Conservation (phyloP, 2,888 invertebrate species). For the Meiosimyza platycephala region DNA sequence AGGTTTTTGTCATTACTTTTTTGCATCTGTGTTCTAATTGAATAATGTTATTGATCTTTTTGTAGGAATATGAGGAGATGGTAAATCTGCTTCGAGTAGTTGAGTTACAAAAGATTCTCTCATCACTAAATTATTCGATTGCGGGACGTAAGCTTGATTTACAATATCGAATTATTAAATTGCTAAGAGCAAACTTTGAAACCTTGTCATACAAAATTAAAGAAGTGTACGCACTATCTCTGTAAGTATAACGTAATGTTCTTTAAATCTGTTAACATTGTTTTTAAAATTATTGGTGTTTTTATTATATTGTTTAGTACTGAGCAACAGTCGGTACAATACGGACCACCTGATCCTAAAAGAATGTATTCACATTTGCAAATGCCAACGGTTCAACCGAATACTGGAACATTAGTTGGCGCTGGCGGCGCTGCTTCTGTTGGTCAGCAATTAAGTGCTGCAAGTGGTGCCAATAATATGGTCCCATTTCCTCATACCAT, state of each 20-base stretch:
- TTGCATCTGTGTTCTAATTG: no score
- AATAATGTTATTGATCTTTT: slow-evolving; percentile 21
- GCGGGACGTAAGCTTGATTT: slow-evolving; percentile 84
- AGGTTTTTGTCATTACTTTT: no score
- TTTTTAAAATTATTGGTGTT: slow-evolving; percentile 42
- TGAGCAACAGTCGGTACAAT: slow-evolving; percentile 49
- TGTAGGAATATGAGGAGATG: slow-evolving; percentile 66
- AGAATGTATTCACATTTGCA: slow-evolving; percentile 66
- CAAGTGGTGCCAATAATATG: slow-evolving; percentile 66
- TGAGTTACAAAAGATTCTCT: slow-evolving; percentile 85
- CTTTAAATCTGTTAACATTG: slow-evolving; percentile 20
- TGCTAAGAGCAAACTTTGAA: slow-evolving; percentile 75
- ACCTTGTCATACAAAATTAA: slow-evolving; percentile 72
- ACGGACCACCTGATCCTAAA: slow-evolving; percentile 58
- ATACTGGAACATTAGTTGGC: slow-evolving; percentile 55
- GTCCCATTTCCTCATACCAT: slow-evolving; percentile 62
- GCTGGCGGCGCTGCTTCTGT: slow-evolving; percentile 49
- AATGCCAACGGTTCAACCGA: slow-evolving; percentile 60
- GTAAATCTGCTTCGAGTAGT: slow-evolving; percentile 78
- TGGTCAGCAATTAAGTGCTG: slow-evolving; percentile 45
- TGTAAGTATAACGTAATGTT: slow-evolving; percentile 51
- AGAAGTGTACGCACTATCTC: slow-evolving; percentile 66
- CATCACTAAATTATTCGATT: slow-evolving; percentile 82
- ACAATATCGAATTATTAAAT: slow-evolving; percentile 78
- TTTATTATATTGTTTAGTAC: slow-evolving; percentile 47